These are phyloP conservation scores for Pluvianellus socialis DNA, from an alignment of 2,113 vertebrate species.

Conservation along the genomic window DNA sequence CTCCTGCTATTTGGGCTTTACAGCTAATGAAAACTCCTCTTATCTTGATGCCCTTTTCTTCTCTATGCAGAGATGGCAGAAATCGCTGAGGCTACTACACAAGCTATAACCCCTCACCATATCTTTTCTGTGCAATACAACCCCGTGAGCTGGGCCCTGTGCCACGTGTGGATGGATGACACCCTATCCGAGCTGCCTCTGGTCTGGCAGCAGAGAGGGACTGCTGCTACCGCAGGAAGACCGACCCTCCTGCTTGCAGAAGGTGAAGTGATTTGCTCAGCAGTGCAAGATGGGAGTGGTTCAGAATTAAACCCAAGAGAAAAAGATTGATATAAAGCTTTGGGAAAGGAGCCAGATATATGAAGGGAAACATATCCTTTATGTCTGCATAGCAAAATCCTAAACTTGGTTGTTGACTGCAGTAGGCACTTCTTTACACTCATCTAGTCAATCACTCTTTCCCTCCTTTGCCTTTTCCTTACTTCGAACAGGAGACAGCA, in stretches of 20 bases:
- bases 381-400: background rate
- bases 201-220: background rate
- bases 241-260: background rate
- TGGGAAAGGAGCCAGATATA: constrained; percentile 10
- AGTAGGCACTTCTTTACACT: constrained; percentile 11
- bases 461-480: background rate
- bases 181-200: background rate
- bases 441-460: constrained; percentile 25
- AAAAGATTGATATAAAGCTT: background rate
- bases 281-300: background rate
- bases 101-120: background rate
- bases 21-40: background rate
- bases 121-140: background rate
- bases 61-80: background rate
- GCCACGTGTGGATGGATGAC: background rate
- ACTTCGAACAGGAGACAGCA: background rate
- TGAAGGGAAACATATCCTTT: constrained; percentile 16
- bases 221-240: background rate
- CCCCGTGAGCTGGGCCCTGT: background rate
- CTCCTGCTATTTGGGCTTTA: background rate
- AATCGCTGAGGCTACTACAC: background rate
- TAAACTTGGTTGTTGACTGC: constrained; percentile 3
- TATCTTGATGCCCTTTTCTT: background rate
- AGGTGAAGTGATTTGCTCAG: background rate
- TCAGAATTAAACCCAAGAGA: background rate